Evolutionary conservation across 2,888 invertebrate genomes (phyloP), one percentile per base, ranked within the genome.

Genomic region (Euclidia mi): DNA sequence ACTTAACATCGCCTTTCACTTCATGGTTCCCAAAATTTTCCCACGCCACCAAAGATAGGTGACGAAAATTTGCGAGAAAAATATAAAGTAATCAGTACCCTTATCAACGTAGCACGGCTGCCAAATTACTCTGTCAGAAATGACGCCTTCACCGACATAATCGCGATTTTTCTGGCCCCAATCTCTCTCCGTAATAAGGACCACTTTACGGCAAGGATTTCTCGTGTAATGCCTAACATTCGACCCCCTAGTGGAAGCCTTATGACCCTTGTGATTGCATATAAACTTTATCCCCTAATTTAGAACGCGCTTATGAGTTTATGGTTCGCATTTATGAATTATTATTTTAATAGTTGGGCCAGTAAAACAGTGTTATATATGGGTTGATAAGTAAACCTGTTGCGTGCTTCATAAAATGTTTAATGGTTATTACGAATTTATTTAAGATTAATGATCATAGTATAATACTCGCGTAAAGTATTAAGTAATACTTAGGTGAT

Each of bases 251-350:
- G 68, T 61, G 50, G 73, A 17, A 49, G 17, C 46, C 62, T 73
- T 73, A 76, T 58, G 66, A 63, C 55, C 65, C 61, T 28, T 69
- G 51, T 78, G 65, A 86, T 87, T 84, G 82, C 84, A 56, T 76
- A 85, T 85, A 79, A 82, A 82, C 64, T 77, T 82, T 58, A 85
- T 77, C 82, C 59, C 40, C 53, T 67, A 70, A 72, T 72, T 85
- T 81, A 80, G 81, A 69, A 61, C 71, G 52, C 64, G 73, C 78
- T 76, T 70, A 65, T 51, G 25, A 42, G 48, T 82, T 85, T 81
- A 85, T 53, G 65, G 56, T 65, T 62, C 65, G 57, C 46, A 17
- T 71, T 78, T 78, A 80, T 77, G 63, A 73, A 78, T 76, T 69
- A 76, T 72, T 64, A 69, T 61, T 67, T 52, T 63, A 61, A 62